Base-by-base conservation (phyloP, 2,797 vertebrate species). In the Anabas testudineus region DNA sequence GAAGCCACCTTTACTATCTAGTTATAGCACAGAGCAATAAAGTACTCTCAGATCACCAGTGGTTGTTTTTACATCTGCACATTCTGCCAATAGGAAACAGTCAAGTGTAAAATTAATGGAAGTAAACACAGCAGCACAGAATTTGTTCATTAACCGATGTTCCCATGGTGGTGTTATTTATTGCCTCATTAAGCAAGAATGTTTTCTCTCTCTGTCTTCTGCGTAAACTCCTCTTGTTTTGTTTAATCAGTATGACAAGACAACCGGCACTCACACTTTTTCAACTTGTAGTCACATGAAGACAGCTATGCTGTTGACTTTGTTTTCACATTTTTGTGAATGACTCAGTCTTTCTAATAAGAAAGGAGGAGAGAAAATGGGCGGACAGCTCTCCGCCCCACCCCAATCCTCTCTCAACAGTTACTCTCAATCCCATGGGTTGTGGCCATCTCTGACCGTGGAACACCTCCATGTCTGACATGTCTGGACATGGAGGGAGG, bases 251-350 rank as follows among this genome's bases (percentile, higher is more conserved):
- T 43, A 51, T 62, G 42, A 68, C 19, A 71, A 34, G 41, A 76
- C 54, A 67, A 68, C 70, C 30, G 14, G 14, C 67, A 59, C 69
- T 78, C 76, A 63, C 55, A 56, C 63, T 9, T n/a, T 42, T 30
- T 70, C 59, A 51, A 80, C 84, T 66, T 90, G 89, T 75, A 68
- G 64, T 68, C 78, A 85, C 85, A 87, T 47, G 84, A 86, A 81
- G 45, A 21, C 58, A 5, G 56, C 58, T 64, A 19, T 41, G 62
- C 42, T 75, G 80, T 76, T 73, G 59, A 85, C 81, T 77, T 83
- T 76, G 83, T 88, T 82, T 86, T 73, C 59, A 77, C 74, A 80
- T 82, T 85, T 88, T 87, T 83, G 82, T 87, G 84, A 88, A 85
- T 90, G 89, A 90, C 32, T 84, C 89, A 90, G 74, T 46, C 13